A percentile compares a stretch with the other conserved stretches of the same genome.
Evolutionary conservation across 2,888 invertebrate genomes (phyloP).

Genomic region (Synergus umbraculus): DNA sequence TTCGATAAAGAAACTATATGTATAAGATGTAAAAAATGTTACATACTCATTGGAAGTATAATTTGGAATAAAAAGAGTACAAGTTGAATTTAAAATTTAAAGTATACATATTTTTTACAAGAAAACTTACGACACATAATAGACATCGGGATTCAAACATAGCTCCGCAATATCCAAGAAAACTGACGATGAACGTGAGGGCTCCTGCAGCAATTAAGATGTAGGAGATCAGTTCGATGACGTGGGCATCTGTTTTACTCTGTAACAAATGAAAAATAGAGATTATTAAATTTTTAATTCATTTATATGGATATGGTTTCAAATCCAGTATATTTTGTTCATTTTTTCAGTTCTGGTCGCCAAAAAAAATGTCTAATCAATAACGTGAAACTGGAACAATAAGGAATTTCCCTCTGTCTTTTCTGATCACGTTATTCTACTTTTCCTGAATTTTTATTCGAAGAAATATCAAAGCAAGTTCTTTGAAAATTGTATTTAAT

Average conservation of each 20-base stretch:
- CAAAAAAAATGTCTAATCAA: too few species aligned
- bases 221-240: conserved; percentile 84
- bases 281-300: neutral
- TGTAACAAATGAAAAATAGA: conserved; percentile 57
- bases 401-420: neutral
- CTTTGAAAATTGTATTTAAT: neutral
- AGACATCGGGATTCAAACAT: conserved; percentile 84
- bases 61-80: neutral
- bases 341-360: too few species aligned
- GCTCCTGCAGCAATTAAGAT: conserved; percentile 84
- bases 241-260: conserved; percentile 77
- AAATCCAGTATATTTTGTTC: too few species aligned
- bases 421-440: neutral
- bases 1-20: neutral
- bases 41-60: too few species aligned
- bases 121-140: conserved; percentile 82
- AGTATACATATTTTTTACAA: conserved; percentile 1
- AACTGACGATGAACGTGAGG: conserved; percentile 85
- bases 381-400: neutral
- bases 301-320: neutral
- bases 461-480: neutral
- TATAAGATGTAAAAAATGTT: neutral
- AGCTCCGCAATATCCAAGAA: conserved; percentile 86
- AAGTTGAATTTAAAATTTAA: too few species aligned
- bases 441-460: neutral